phyloP scores from a whole-genome alignment of 2,888 invertebrate genomes.

The Pomacea canaliculata region DNA sequence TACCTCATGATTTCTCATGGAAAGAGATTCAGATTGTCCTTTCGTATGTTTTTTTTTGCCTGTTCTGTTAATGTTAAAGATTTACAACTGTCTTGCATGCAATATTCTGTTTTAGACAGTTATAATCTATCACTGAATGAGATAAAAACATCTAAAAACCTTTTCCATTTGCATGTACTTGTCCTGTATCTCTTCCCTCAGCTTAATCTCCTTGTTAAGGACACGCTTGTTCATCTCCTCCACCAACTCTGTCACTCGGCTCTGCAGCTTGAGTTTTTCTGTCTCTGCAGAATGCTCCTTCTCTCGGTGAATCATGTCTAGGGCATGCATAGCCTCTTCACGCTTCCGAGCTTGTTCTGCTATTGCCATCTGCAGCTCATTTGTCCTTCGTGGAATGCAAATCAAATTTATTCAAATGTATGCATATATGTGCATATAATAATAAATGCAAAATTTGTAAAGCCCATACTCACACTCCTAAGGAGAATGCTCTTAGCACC shows the following conservation, averaged over 20 bases:
- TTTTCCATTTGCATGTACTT: slow-evolving; percentile 63
- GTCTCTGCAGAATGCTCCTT: slow-evolving; percentile 62
- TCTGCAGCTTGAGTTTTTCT: slow-evolving; percentile 59
- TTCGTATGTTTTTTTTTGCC: too few species aligned
- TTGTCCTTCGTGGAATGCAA: slow-evolving; percentile 38
- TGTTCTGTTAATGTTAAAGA: too few species aligned
- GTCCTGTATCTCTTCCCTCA: slow-evolving; percentile 65
- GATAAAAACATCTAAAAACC: slow-evolving; percentile 40
- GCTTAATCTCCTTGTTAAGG: slow-evolving; percentile 64
- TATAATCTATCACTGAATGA: too few species aligned
- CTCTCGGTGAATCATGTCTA: slow-evolving; percentile 64
- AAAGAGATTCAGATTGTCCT: too few species aligned
- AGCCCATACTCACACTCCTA: too few species aligned
- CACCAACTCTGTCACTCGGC: slow-evolving; percentile 59
- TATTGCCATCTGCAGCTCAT: slow-evolving; percentile 50
- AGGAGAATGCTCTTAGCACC: too few species aligned
- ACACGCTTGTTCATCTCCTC: slow-evolving; percentile 67
- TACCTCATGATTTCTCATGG: too few species aligned
- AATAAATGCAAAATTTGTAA: too few species aligned
- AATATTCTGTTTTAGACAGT: too few species aligned
- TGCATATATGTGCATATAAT: neutral
- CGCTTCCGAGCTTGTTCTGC: slow-evolving; percentile 62
- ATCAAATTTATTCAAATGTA: too few species aligned
- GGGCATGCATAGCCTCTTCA: slow-evolving; percentile 64
- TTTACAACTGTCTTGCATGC: too few species aligned